phyloP scores from a whole-genome alignment of 2,888 invertebrate genomes.

The Patella ulyssiponensis region DNA sequence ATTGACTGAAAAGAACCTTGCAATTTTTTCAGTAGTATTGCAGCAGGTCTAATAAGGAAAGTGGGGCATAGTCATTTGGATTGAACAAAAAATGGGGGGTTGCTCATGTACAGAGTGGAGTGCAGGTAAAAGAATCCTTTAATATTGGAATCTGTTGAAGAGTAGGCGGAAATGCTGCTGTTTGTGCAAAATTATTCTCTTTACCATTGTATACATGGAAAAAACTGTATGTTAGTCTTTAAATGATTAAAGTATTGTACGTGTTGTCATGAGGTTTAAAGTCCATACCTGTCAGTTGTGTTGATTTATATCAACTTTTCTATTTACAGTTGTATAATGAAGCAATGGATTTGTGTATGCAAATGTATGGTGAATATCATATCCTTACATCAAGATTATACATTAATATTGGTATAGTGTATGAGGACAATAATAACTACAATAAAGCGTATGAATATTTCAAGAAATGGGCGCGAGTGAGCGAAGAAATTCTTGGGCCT shows the following conservation, averaged over 20 bases:
- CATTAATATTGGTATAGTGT: conserved; percentile 71
- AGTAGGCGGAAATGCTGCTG: no score
- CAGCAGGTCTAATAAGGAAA: background rate
- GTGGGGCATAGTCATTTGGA: no score
- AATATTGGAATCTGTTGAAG: no score
- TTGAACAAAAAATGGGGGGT: no score
- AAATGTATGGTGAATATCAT: conserved; percentile 70
- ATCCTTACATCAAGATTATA: conserved; percentile 69
- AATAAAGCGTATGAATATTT: conserved; percentile 70
- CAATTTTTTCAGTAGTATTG: background rate
- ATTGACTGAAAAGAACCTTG: background rate
- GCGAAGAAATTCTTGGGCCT: conserved; percentile 69
- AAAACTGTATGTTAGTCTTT: no score
- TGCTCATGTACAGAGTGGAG: no score
- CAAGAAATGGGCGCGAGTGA: conserved; percentile 68
- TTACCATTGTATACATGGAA: no score
- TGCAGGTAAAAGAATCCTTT: no score
- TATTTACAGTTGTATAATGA: conserved; percentile 67
- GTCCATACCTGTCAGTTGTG: no score
- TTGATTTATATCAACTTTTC: background rate
- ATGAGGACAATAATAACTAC: conserved; percentile 69
- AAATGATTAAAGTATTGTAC: no score
- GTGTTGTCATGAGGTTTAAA: no score
- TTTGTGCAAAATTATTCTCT: no score
- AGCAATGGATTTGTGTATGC: conserved; percentile 69